Percentiles rank a stretch among this genome's conserved stretches.
phyloP scores from a whole-genome alignment of 2,113 vertebrate genomes.

The Bubo bubo region DNA sequence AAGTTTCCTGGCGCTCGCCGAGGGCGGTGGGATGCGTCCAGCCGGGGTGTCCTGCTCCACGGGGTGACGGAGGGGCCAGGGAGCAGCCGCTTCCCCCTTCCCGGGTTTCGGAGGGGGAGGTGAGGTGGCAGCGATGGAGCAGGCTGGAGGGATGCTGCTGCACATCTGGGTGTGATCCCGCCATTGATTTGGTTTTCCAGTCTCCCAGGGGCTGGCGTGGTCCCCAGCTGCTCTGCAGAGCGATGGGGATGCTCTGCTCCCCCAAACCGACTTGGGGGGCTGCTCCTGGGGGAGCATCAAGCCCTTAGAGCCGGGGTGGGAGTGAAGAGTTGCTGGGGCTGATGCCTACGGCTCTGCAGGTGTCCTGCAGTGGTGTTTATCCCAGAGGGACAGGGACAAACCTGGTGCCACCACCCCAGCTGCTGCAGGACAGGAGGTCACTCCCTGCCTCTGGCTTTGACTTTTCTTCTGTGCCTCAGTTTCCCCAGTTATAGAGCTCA shows the following conservation, averaged over 20 bases:
- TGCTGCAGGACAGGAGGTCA: not conserved
- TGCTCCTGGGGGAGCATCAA: not conserved
- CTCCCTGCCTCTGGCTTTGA: not conserved
- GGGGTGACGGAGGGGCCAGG: not conserved
- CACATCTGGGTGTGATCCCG: not conserved
- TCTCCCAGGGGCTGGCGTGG: not conserved
- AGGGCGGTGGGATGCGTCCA: not conserved
- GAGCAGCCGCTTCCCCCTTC: not conserved
- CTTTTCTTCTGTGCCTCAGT: not conserved
- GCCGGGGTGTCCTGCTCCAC: fast-evolving
- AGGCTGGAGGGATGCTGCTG: not conserved
- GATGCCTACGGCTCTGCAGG: not conserved
- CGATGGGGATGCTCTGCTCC: not conserved
- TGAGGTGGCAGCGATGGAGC: fast-evolving
- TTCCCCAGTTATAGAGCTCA: not conserved
- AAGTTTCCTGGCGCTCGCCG: fast-evolving
- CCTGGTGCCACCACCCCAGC: not conserved
- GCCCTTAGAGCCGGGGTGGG: fast-evolving
- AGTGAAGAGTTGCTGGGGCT: not conserved
- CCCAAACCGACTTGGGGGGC: not conserved
- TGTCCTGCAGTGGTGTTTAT: not conserved
- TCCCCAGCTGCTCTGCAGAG: not conserved
- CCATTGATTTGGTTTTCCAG: fast-evolving
- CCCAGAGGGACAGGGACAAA: not conserved
- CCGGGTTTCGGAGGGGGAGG: not conserved